Conservation (phyloP, 2,888 invertebrate genomes). For the Ennomos erosarius region DNA sequence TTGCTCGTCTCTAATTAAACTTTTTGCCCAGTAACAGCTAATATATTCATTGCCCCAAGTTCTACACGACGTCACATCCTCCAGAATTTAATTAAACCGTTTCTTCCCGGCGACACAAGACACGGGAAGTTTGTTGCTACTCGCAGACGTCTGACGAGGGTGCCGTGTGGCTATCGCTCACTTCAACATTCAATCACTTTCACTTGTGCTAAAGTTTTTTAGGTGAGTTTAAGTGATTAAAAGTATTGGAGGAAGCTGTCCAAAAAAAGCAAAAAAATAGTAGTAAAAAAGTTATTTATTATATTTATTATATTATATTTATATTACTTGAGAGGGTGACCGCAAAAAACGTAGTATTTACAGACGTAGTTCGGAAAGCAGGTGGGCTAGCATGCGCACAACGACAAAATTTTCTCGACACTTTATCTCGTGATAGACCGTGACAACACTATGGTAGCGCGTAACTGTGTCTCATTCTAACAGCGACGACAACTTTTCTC, state of each 20-base stretch:
- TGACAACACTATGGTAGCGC: too few species aligned
- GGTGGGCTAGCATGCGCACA: too few species aligned
- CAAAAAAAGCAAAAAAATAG: too few species aligned
- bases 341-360: too few species aligned
- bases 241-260: not conserved
- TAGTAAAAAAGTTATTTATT: too few species aligned
- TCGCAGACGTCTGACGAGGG: slow-evolving; percentile 54
- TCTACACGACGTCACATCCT: slow-evolving; percentile 11
- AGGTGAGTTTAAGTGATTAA: slow-evolving; percentile 10
- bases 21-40: not conserved
- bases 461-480: too few species aligned
- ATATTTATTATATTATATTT: too few species aligned
- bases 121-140: slow-evolving; percentile 19
- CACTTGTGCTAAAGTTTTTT: slow-evolving; percentile 39
- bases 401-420: too few species aligned
- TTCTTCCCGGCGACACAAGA: slow-evolving; percentile 26
- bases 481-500: too few species aligned
- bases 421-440: too few species aligned
- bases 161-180: slow-evolving; percentile 43
- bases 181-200: slow-evolving; percentile 61
- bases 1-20: slow-evolving; percentile 2
- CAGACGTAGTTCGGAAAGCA: too few species aligned
- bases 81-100: slow-evolving; percentile 27
- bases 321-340: too few species aligned
- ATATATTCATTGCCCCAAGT: slow-evolving; percentile 15